Conservation (phyloP, 2,797 vertebrate species). For the Oophaga sylvatica region DNA sequence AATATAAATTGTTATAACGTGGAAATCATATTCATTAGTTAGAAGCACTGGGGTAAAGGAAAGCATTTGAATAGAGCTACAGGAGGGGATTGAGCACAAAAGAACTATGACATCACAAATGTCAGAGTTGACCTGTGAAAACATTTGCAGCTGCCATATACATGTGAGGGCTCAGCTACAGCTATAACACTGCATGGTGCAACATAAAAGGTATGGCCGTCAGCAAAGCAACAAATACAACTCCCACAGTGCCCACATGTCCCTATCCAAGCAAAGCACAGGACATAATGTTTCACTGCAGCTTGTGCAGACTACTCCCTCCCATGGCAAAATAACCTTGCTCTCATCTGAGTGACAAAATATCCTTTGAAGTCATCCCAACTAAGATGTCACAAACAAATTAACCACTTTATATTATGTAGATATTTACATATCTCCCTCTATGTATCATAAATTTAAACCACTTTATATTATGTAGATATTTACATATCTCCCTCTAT, state of each 20-base stretch:
- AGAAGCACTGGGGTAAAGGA: background rate
- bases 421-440: background rate
- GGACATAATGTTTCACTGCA: conserved; percentile 39
- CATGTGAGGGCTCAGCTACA: conserved; percentile 30
- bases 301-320: conserved; percentile 18
- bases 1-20: background rate
- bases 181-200: conserved; percentile 34
- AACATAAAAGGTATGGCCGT: conserved; percentile 45
- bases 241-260: conserved; percentile 2
- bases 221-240: conserved; percentile 45
- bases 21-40: background rate
- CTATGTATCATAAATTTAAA: background rate
- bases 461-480: background rate
- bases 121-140: conserved; percentile 40
- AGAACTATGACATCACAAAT: conserved; percentile 44
- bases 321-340: conserved; percentile 9
- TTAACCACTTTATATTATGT: background rate
- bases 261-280: conserved; percentile 45
- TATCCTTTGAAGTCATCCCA: conserved; percentile 52
- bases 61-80: conserved; percentile 18
- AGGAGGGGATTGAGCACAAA: conserved; percentile 21
- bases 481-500: background rate
- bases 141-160: conserved; percentile 62
- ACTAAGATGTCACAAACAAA: conserved; percentile 19
- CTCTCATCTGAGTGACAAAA: conserved; percentile 33